Evolutionary conservation across 2,888 invertebrate species (phyloP).

Genomic region (Brenthis hecate): DNA sequence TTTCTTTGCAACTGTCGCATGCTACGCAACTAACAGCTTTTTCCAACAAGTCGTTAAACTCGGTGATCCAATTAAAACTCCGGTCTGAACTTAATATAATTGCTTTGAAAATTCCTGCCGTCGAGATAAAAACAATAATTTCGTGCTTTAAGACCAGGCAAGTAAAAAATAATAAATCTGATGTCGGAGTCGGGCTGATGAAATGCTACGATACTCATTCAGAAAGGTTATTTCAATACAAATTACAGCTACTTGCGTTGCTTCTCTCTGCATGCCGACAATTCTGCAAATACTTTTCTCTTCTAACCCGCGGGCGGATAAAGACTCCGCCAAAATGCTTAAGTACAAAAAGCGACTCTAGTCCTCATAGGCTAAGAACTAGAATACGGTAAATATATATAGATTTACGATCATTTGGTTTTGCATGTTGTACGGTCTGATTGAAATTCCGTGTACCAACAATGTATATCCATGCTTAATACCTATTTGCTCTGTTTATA

Average conservation of each 20-base stretch:
- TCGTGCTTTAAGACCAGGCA: slow-evolving; percentile 72
- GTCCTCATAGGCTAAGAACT: not conserved
- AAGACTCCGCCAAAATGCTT: slow-evolving; percentile 25
- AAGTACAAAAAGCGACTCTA: slow-evolving; percentile 20
- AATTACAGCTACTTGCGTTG: slow-evolving; percentile 79
- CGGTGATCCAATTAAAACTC: slow-evolving; percentile 76
- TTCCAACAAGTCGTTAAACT: slow-evolving; percentile 68
- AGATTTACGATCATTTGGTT: slow-evolving; percentile 39
- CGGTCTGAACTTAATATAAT: slow-evolving; percentile 76
- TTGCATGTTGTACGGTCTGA: slow-evolving; percentile 52
- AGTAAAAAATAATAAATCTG: slow-evolving; percentile 80
- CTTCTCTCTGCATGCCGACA: slow-evolving; percentile 74
- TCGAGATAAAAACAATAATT: slow-evolving; percentile 81
- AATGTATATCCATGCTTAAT: slow-evolving; percentile 70
- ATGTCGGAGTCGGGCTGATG: slow-evolving; percentile 65
- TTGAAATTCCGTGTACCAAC: slow-evolving; percentile 81
- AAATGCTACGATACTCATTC: slow-evolving; percentile 78
- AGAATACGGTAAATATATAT: slow-evolving; percentile 16
- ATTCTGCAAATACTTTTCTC: slow-evolving; percentile 79
- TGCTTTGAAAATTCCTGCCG: slow-evolving; percentile 77
- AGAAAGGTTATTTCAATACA: slow-evolving; percentile 80
- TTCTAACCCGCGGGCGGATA: slow-evolving; percentile 54
- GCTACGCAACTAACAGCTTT: slow-evolving; percentile 60
- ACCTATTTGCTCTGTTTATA: slow-evolving; percentile 71
- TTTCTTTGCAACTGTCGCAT: slow-evolving; percentile 40